Conservation (phyloP, 2,888 invertebrate species). For the Polydrusus pterygomalis region DNA sequence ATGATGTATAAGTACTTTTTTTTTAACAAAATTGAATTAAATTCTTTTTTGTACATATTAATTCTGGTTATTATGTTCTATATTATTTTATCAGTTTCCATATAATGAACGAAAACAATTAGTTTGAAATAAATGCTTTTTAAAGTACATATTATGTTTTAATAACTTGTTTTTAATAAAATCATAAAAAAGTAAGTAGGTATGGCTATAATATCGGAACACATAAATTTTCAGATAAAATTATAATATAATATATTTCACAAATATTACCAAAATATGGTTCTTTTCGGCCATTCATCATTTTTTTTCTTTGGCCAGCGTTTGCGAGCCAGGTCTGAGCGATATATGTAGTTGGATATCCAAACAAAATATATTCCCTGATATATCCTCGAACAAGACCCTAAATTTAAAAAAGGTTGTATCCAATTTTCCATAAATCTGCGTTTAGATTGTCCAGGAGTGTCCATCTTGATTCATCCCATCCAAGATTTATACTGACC, state of each 20-base stretch:
- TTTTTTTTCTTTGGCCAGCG: not conserved
- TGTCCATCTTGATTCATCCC: constrained; percentile 30
- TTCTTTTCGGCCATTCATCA: not conserved
- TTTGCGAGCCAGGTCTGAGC: not conserved
- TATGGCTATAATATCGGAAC: no score
- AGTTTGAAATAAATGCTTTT: no score
- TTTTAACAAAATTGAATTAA: no score
- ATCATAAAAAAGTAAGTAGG: no score
- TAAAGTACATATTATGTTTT: no score
- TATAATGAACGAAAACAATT: no score
- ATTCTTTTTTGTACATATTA: no score
- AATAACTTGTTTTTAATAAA: no score
- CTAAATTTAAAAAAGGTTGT: constrained; percentile 29
- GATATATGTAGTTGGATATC: constrained; percentile 13
- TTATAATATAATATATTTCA: not conserved
- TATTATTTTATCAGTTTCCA: no score
- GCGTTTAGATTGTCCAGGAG: constrained; percentile 25
- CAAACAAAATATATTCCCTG: constrained; percentile 17
- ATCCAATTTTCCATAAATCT: constrained; percentile 38
- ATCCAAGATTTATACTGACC: constrained; percentile 34
- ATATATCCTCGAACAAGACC: constrained; percentile 9
- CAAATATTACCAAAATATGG: constrained; percentile 3
- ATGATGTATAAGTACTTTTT: no score
- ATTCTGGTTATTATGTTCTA: no score
- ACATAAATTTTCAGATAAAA: not conserved